Base-by-base conservation (phyloP, 2,113 vertebrate genomes). In the Callaeas wilsoni region DNA sequence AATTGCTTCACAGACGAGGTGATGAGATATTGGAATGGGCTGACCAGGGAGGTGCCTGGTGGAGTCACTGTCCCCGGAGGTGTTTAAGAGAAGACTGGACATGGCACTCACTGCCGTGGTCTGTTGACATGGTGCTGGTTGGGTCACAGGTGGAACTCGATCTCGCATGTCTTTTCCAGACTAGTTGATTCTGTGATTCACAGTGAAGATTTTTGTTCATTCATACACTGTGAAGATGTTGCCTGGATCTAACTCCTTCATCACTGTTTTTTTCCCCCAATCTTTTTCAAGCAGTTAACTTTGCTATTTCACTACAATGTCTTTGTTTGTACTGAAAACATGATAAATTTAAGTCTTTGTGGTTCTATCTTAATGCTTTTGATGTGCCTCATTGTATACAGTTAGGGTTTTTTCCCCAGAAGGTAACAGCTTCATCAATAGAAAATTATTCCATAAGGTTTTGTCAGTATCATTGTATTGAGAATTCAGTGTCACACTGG, bases 391-490 rank as follows among this genome's bases (percentile, higher is more conserved):
- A 0, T 49, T 65, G 12, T 41, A 18, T 49, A 12, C 15, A 17
- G 17, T 35, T 68, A 8, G 11, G 12, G 2, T 1, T 50, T 57
- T 65, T 41, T 12, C 4, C 11, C 21, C 19, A 6, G 37, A 63
- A 62, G 32, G 15, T 56, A 53, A 46, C 16, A 42, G 10, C 39
- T 67, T 44, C 3, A 3, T 39, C 4, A 1, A 7, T 30, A 55
- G 42, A 62, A 84, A 70, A 62, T 19, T 44, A 19, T 42, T 70
- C 39, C 2, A 0, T 53, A 46, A 70, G 15, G 18, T 75, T 65
- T 53, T 0, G 0, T 15, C 12, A 5, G 27, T 44, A 29, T 70
- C 4, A 0, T 5, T 64, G 23, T 19, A 25, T 57, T 77, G 62
- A 26, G 59, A 77, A 19, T 62, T 67, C 41, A 37, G 7, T 23